These are phyloP conservation scores for Drosophila neotestacea DNA, from an alignment of 2,888 invertebrate genomes.

Conservation along the genomic window DNA sequence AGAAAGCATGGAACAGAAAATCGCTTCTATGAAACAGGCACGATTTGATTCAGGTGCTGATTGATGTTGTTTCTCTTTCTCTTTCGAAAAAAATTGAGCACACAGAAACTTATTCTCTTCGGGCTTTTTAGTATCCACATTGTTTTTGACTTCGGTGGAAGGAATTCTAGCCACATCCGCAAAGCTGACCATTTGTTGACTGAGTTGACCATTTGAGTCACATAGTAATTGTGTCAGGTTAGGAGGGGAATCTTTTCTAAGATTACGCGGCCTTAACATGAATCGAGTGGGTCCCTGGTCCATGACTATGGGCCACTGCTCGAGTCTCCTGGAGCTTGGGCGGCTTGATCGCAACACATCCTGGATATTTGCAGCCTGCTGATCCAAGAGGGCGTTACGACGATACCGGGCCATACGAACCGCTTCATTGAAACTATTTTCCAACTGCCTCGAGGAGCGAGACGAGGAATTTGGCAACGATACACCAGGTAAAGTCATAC, in stretches of 20 bases:
- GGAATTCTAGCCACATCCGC: background rate
- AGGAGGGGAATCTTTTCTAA: background rate
- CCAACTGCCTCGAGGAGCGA: background rate
- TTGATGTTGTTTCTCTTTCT: background rate
- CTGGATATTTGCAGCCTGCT: constrained; percentile 10
- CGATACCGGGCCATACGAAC: background rate
- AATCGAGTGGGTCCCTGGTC: background rate
- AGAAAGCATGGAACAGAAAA: constrained; percentile 61
- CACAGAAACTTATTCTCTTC: constrained; percentile 4
- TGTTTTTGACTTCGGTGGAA: rapidly evolving
- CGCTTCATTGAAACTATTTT: constrained; percentile 3
- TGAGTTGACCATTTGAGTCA: no score
- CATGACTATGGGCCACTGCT: background rate
- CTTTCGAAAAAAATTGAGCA: background rate
- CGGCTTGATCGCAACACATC: constrained; percentile 6
- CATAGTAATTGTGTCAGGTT: background rate
- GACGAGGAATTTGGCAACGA: background rate
- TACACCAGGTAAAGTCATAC: background rate
- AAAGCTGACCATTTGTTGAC: background rate
- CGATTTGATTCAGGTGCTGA: background rate
- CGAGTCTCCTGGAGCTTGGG: background rate
- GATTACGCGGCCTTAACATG: background rate
- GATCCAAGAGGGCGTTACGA: constrained; percentile 7
- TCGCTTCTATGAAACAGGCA: constrained; percentile 34
- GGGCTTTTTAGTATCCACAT: background rate